Conservation (phyloP, 2,113 vertebrate species). For the Motacilla tschutschensis region DNA sequence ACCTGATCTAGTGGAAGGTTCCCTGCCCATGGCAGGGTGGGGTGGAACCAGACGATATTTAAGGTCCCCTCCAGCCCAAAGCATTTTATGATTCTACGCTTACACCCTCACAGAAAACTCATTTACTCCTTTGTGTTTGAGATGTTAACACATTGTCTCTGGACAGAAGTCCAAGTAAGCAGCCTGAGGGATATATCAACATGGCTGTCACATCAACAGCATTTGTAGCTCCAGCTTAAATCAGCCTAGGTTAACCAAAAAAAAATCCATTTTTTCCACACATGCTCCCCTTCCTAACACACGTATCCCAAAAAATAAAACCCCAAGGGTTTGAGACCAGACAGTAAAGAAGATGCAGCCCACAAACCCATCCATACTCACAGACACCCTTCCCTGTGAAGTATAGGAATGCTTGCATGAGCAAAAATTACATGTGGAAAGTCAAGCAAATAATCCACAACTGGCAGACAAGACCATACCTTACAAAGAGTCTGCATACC, state of each 20-base stretch:
- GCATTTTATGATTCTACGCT: neutral
- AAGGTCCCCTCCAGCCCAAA: neutral
- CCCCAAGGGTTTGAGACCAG: neutral
- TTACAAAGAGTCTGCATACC: neutral
- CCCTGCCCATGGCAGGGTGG: neutral
- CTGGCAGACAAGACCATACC: neutral
- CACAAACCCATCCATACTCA: neutral
- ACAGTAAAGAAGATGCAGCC: neutral
- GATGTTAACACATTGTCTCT: neutral
- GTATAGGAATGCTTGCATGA: accelerated
- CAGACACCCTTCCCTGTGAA: neutral
- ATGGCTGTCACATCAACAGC: slow-evolving; percentile 31
- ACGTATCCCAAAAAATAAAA: neutral
- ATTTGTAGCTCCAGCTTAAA: slow-evolving; percentile 23
- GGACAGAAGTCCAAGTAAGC: slow-evolving; percentile 22
- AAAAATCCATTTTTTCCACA: neutral
- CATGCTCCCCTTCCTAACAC: accelerated
- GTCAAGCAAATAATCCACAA: neutral
- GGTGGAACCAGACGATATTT: neutral
- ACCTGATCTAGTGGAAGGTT: neutral
- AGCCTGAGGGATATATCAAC: neutral
- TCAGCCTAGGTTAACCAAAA: neutral
- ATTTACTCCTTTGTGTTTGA: slow-evolving; percentile 19
- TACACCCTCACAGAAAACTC: neutral
- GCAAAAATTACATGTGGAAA: neutral